Conservation (phyloP, 2,797 vertebrate genomes). For the Nannoperca obscura region DNA sequence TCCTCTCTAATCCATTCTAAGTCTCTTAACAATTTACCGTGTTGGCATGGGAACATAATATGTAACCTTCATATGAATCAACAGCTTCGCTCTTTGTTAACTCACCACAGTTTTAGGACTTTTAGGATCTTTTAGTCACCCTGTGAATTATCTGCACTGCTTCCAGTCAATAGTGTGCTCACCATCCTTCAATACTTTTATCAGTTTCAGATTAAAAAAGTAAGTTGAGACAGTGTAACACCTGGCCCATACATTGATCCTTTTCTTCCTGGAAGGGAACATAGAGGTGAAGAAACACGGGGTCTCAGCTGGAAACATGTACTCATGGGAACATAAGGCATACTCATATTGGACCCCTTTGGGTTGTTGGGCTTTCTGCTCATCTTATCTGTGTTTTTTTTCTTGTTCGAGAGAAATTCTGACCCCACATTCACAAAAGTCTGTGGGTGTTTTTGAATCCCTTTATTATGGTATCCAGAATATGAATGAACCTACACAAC, state of each 20-base stretch:
- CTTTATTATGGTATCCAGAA: background rate
- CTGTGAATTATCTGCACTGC: conserved; percentile 6
- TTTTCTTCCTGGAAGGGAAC: conserved; percentile 27
- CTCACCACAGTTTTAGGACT: conserved; percentile 4
- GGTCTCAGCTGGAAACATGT: background rate
- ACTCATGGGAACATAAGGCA: conserved; percentile 2
- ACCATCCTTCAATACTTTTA: conserved; percentile 4
- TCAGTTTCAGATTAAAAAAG: conserved; percentile 17
- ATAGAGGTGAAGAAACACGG: background rate
- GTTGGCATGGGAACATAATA: conserved; percentile 12
- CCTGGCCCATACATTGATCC: conserved; percentile 33
- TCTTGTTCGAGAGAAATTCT: background rate
- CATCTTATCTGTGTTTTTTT: conserved; percentile 5
- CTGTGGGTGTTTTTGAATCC: conserved; percentile 1
- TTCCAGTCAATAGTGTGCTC: conserved; percentile 9
- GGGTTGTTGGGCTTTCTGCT: conserved; percentile 8
- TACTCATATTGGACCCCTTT: background rate
- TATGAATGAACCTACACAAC: background rate
- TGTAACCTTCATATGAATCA: background rate
- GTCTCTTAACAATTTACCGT: conserved; percentile 9
- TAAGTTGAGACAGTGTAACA: conserved; percentile 3
- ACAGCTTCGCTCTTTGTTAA: conserved; percentile 24
- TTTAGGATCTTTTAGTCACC: background rate
- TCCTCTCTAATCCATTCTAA: conserved; percentile 10
- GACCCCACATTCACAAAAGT: conserved; percentile 3